A percentile compares a stretch with the other conserved stretches of the same genome.
Conservation (phyloP, 2,888 invertebrate species). For the Syrphus vitripennis region DNA sequence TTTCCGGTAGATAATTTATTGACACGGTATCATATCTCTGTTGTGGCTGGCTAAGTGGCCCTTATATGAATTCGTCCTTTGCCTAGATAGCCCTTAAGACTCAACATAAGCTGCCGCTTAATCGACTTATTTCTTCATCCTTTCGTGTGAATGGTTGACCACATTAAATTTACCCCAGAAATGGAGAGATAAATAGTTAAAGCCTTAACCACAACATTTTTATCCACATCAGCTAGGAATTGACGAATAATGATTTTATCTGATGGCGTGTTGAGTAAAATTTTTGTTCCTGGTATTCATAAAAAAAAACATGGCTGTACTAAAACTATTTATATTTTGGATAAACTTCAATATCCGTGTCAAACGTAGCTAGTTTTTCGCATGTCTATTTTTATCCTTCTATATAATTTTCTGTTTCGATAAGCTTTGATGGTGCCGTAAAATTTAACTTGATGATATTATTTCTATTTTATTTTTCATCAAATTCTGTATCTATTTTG, state of each 20-base stretch:
- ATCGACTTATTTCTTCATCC: slow-evolving; percentile 21
- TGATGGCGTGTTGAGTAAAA: slow-evolving; percentile 1
- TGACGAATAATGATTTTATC: too few species aligned
- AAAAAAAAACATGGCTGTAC: not conserved
- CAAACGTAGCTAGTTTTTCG: not conserved
- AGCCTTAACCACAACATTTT: not conserved
- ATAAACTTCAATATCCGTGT: not conserved
- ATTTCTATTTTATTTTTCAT: not conserved
- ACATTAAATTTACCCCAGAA: not conserved
- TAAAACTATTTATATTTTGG: not conserved
- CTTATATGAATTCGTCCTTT: not conserved
- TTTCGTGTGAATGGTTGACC: not conserved
- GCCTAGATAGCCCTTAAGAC: not conserved
- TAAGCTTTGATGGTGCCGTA: not conserved
- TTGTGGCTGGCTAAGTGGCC: slow-evolving; percentile 10
- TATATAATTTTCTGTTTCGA: not conserved
- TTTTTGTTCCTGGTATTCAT: not conserved
- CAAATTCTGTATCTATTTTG: too few species aligned
- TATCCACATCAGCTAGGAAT: not conserved
- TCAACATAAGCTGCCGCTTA: not conserved
- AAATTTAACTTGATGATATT: not conserved
- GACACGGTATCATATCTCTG: slow-evolving; percentile 8
- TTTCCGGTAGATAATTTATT: slow-evolving; percentile 54
- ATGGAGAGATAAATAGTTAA: not conserved
- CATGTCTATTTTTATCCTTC: not conserved